Conservation (phyloP, 1,140 invertebrate species). For the Luehdorfia chinensis region DNA sequence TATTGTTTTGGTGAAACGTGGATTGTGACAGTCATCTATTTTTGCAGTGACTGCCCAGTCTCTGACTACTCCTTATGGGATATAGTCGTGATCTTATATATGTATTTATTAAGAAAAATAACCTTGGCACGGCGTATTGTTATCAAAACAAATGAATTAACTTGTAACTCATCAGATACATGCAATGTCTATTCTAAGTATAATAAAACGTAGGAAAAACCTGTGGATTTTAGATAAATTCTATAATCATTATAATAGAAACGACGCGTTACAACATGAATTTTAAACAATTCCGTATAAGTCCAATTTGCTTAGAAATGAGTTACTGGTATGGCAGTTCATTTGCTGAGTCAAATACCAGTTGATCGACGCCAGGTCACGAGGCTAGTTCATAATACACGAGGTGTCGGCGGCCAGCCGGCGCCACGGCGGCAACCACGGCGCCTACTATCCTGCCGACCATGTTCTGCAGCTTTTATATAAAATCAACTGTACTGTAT, state of each 20-base stretch:
- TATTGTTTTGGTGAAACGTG: no score
- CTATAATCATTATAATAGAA: slow-evolving; percentile 14
- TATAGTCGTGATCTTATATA: no score
- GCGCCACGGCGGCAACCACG: slow-evolving; percentile 65
- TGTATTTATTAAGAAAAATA: no score
- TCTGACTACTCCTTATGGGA: no score
- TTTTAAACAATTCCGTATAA: slow-evolving; percentile 42
- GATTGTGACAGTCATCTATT: no score
- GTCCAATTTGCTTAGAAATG: slow-evolving; percentile 54
- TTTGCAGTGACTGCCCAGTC: no score
- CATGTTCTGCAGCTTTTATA: slow-evolving; percentile 23
- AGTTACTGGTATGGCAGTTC: slow-evolving; percentile 44
- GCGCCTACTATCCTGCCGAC: slow-evolving; percentile 69
- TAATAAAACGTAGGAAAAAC: no score
- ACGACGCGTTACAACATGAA: slow-evolving; percentile 27
- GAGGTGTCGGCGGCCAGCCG: slow-evolving; percentile 69
- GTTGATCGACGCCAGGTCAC: slow-evolving; percentile 71
- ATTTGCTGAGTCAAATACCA: slow-evolving; percentile 65
- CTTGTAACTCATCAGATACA: no score
- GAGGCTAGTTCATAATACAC: slow-evolving; percentile 73
- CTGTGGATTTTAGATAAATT: slow-evolving; percentile 5
- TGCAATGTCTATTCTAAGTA: no score
- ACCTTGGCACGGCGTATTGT: no score
- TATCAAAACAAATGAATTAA: no score
- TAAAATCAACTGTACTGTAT: slow-evolving; percentile 27